Evolutionary conservation across 2,888 invertebrate species (phyloP), one percentile per base, ranked within the genome.

Genomic region (Epirrita christyi): DNA sequence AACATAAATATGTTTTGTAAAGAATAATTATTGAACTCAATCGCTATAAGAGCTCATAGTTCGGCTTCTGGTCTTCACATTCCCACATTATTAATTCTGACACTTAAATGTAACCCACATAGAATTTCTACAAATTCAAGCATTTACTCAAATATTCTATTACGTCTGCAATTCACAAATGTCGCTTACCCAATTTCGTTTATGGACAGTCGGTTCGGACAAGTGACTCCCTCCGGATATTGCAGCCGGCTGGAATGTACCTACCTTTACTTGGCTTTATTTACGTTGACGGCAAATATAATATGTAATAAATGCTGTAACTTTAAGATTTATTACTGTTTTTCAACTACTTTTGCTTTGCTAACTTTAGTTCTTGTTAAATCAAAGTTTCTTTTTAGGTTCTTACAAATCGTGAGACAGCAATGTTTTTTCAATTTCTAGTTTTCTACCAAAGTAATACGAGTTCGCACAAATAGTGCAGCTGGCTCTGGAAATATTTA

Each of bases 271-370:
- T 45, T 29, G 7, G 34, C 28, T 32, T 50, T 59, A 51, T 55
- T 59, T 53, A 59, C 41, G 45, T 44, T 49, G 52, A 68, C 67
- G 68, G 65, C 57, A 52, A 68, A 58, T 62, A 62, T n/a, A n/a
- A n/a, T 57, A 63, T 61, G 64, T 65, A 64, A 70, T 68, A 71
- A 21, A 21, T 21, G 21, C 4, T 21, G 4, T 21, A 21, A 21
- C 4, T 21, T 65, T 70, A 56, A 67, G 66, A 65, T 70, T 66
- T 67, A 74, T 44, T 28, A 10, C 44, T 21, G 21, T 21, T 2
- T 21, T 21, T 21, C n/a, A n/a, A n/a, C n/a, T n/a, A n/a, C n/a
- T n/a, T n/a, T n/a, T n/a, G n/a, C n/a, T n/a, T n/a, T n/a, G n/a
- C n/a, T n/a, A n/a, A n/a, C n/a, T n/a, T n/a, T n/a, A n/a, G n/a